Evolutionary conservation across 2,888 invertebrate species (phyloP).

Genomic region (Macaria notata): DNA sequence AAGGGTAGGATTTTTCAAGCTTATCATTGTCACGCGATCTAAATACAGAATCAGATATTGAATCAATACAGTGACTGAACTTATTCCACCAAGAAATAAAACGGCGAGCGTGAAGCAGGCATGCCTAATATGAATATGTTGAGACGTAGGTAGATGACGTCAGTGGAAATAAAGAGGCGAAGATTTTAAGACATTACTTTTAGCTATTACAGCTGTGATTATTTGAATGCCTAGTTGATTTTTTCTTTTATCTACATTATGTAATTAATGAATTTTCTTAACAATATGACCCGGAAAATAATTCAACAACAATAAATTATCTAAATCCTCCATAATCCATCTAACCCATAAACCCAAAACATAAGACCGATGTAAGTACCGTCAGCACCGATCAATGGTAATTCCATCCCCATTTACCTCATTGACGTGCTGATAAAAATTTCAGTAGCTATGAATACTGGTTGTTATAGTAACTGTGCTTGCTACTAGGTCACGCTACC

Average conservation of each 20-base stretch:
- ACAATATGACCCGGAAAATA: too few species aligned
- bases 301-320: too few species aligned
- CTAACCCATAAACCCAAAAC: too few species aligned
- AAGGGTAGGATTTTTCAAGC: too few species aligned
- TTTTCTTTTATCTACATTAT: too few species aligned
- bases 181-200: neutral
- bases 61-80: too few species aligned
- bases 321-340: too few species aligned
- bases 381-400: neutral
- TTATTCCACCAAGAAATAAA: too few species aligned
- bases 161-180: conserved; percentile 10
- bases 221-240: too few species aligned
- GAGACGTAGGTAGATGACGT: conserved; percentile 10
- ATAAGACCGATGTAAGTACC: neutral
- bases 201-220: neutral
- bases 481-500: conserved; percentile 25
- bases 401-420: conserved; percentile 2
- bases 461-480: conserved; percentile 24
- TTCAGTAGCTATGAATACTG: conserved; percentile 18
- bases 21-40: too few species aligned
- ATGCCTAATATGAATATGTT: conserved; percentile 15
- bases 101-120: conserved; percentile 29
- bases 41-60: too few species aligned
- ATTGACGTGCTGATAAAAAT: conserved; percentile 9
- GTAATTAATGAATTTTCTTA: too few species aligned